These are phyloP conservation scores for Dryoscopus gambensis DNA, from an alignment of 2,113 vertebrate genomes.

Conservation along the genomic window DNA sequence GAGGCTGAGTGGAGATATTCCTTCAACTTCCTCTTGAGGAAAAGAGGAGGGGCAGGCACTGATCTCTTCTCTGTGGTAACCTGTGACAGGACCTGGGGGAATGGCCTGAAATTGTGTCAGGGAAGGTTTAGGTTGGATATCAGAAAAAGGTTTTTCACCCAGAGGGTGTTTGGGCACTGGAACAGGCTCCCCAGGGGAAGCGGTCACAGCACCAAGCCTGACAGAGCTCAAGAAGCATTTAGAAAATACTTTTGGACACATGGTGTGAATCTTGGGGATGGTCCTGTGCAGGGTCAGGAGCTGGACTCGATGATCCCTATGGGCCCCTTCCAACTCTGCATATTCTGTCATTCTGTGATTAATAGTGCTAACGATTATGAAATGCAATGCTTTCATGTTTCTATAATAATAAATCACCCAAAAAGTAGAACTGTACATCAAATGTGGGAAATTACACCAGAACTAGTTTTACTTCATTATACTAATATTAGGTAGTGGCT, in stretches of 20 bases:
- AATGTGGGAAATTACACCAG: neutral
- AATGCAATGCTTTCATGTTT: neutral
- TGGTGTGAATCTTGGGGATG: neutral
- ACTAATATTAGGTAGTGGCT: neutral
- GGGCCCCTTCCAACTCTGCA: neutral
- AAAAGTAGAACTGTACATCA: neutral
- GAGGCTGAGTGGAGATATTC: neutral
- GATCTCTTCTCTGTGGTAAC: neutral
- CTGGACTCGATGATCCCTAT: fast-evolving
- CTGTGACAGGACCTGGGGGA: neutral
- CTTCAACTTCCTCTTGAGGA: neutral
- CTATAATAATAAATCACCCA: neutral
- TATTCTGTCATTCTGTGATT: neutral
- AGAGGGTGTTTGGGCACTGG: neutral
- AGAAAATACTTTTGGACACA: neutral
- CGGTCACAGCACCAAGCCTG: neutral
- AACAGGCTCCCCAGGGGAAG: neutral
- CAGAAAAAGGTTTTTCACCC: neutral
- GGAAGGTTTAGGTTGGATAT: neutral
- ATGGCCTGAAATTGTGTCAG: neutral
- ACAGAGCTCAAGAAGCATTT: neutral
- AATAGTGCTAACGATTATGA: neutral
- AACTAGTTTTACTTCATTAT: neutral
- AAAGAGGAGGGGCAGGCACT: neutral
- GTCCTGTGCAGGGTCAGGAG: neutral